Percentiles rank a stretch among this genome's conserved stretches.
Evolutionary conservation across 2,113 vertebrate species (phyloP).

Genomic region (zebrafish (Danio rerio)): GRCz12tu NC_133192.1:31635501-31636000

Average conservation of each 20-base stretch:
- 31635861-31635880: conserved; percentile 56
- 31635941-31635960: conserved; percentile 22
- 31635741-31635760: conserved; percentile 44
- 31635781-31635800: conserved; percentile 36
- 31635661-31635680: conserved; percentile 45
- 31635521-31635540: conserved; percentile 31
- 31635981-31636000: not conserved
- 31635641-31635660: conserved; percentile 54
- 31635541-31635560: conserved; percentile 52
- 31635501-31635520: conserved; percentile 2
- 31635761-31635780: conserved; percentile 47
- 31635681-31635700: conserved; percentile 56
- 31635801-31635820: conserved; percentile 54
- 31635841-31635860: conserved; percentile 51
- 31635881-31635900: conserved; percentile 26
- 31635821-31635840: conserved; percentile 54
- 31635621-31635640: conserved; percentile 53
- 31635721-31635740: conserved; percentile 60
- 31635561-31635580: conserved; percentile 60
- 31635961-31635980: not conserved
- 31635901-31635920: not conserved
- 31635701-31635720: conserved; percentile 61
- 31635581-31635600: conserved; percentile 62
- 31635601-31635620: conserved; percentile 60
- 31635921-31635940: conserved; percentile 47